phyloP scores from a whole-genome alignment of 2,888 invertebrate species.

The Scaeva pyrastri region DNA sequence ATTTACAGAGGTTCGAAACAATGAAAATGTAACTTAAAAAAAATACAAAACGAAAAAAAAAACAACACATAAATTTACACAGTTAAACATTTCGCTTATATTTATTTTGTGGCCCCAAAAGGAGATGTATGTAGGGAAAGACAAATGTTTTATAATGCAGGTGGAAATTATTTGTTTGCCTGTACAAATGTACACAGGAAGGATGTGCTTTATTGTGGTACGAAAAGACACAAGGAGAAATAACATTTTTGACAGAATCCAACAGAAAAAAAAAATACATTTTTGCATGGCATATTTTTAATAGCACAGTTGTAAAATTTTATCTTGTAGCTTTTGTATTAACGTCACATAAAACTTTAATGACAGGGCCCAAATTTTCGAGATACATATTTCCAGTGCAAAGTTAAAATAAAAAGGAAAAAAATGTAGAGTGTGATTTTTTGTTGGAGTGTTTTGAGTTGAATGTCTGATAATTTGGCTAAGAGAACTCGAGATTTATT shows the following conservation, averaged over 20 bases:
- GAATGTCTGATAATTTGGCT: too few species aligned
- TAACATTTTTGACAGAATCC: slow-evolving; percentile 21
- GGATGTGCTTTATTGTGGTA: slow-evolving; percentile 82
- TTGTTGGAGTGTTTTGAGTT: neutral
- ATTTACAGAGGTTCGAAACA: slow-evolving; percentile 44
- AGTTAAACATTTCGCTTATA: slow-evolving; percentile 34
- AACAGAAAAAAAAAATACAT: slow-evolving; percentile 17
- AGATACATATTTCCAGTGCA: neutral
- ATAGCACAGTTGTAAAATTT: slow-evolving; percentile 47
- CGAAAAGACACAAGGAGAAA: slow-evolving; percentile 52
- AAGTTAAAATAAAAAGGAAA: neutral
- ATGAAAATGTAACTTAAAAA: slow-evolving; percentile 41
- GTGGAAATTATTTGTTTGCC: slow-evolving; percentile 82
- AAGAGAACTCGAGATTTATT: too few species aligned
- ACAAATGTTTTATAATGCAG: slow-evolving; percentile 75
- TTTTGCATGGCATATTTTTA: slow-evolving; percentile 24
- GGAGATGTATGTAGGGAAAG: slow-evolving; percentile 6
- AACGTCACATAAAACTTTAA: slow-evolving; percentile 44
- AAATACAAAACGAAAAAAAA: neutral
- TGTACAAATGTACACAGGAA: slow-evolving; percentile 80
- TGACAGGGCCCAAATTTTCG: slow-evolving; percentile 31
- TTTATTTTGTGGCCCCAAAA: neutral
- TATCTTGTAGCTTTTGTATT: slow-evolving; percentile 29
- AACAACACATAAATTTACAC: slow-evolving; percentile 34
- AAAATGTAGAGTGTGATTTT: neutral